phyloP scores from a whole-genome alignment of 2,888 invertebrate genomes.

The Lysandra bellargus region DNA sequence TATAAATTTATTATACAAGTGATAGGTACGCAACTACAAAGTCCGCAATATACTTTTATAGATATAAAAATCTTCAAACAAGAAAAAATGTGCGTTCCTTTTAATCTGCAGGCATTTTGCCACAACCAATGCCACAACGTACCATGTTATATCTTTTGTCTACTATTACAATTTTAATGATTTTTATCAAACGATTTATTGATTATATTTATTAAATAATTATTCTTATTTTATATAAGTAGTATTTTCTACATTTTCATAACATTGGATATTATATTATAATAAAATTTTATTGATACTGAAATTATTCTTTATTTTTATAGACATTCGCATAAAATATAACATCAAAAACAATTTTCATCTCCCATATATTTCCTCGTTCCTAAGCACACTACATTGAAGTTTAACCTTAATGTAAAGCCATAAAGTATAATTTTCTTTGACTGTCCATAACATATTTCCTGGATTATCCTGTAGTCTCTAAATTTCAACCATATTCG shows the following conservation, averaged over 20 bases:
- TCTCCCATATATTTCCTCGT: background rate
- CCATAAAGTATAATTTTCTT: background rate
- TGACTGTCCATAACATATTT: background rate
- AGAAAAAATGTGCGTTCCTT: too few species aligned
- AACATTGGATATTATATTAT: background rate
- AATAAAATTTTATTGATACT: background rate
- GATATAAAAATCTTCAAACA: too few species aligned
- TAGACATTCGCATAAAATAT: slow-evolving; percentile 1
- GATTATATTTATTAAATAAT: background rate
- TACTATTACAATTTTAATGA: too few species aligned
- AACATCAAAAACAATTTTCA: background rate
- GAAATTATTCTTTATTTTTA: background rate
- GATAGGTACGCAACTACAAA: too few species aligned
- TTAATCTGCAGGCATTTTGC: too few species aligned
- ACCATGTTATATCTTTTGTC: too few species aligned
- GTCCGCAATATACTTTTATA: too few species aligned
- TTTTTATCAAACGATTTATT: too few species aligned
- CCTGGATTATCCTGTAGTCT: background rate
- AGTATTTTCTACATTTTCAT: too few species aligned
- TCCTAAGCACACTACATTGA: background rate
- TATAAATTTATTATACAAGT: too few species aligned
- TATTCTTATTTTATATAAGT: too few species aligned
- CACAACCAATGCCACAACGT: too few species aligned
- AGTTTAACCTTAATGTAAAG: background rate
- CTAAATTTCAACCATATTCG: background rate